phyloP scores from a whole-genome alignment of 1,140 invertebrate species.

The Drosophila eugracilis region DNA sequence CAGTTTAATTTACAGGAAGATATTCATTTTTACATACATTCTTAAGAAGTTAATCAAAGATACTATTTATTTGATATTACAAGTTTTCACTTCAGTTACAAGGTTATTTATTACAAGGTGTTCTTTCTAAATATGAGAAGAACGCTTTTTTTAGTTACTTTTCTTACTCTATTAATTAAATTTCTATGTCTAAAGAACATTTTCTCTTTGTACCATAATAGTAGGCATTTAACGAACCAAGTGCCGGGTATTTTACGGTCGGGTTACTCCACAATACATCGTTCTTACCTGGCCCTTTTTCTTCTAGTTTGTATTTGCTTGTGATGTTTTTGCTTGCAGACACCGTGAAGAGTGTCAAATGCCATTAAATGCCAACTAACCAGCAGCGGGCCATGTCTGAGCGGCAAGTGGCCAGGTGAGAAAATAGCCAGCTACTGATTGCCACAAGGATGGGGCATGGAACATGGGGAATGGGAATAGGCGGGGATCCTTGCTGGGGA shows the following conservation, averaged over 20 bases:
- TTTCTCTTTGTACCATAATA: not conserved
- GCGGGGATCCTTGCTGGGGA: constrained; percentile 1
- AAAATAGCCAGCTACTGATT: constrained; percentile 66
- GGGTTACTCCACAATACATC: not conserved
- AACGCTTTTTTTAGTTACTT: no score
- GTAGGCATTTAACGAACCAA: not conserved
- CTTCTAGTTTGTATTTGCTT: constrained; percentile 43
- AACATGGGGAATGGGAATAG: no score
- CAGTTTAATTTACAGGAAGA: no score
- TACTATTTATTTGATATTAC: no score
- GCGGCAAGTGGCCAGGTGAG: constrained; percentile 64
- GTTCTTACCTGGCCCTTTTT: constrained; percentile 6
- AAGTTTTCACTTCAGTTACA: no score
- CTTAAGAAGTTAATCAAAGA: no score
- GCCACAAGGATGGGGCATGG: constrained; percentile 50
- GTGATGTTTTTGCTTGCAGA: constrained; percentile 61
- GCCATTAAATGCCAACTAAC: constrained; percentile 78
- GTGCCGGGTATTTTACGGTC: constrained; percentile 9
- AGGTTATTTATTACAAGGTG: no score
- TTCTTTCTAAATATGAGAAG: no score
- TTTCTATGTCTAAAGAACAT: not conserved
- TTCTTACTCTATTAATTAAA: no score
- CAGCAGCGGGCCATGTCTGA: constrained; percentile 34
- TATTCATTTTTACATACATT: no score
- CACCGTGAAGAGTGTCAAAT: constrained; percentile 68